phyloP scores from a whole-genome alignment of 2,113 vertebrate genomes.

The Lepus europaeus region DNA sequence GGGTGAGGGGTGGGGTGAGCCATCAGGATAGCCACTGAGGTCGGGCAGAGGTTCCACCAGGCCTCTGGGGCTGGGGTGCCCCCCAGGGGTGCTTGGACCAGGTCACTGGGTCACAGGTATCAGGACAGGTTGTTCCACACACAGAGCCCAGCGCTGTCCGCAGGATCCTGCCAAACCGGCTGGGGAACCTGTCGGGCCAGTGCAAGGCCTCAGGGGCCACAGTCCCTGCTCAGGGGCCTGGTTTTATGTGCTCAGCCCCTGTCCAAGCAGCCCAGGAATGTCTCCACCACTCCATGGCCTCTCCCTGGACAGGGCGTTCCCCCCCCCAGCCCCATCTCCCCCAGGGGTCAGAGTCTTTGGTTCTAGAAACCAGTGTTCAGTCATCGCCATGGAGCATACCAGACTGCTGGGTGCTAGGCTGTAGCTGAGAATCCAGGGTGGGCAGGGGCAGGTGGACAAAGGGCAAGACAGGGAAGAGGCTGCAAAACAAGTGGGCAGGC shows the following conservation, averaged over 20 bases:
- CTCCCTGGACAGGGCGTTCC: not conserved
- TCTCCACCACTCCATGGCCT: not conserved
- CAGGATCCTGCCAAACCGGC: slow-evolving; percentile 64
- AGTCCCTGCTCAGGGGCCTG: not conserved
- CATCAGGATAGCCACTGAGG: not conserved
- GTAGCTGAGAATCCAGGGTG: not conserved
- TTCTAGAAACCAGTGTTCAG: not conserved
- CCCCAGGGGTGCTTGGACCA: not conserved
- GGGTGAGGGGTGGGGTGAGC: too few relatives aligned
- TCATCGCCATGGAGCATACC: not conserved
- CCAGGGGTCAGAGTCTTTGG: not conserved
- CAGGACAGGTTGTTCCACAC: not conserved
- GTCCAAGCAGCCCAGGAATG: too few relatives aligned
- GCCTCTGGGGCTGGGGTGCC: not conserved
- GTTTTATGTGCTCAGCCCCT: too few relatives aligned
- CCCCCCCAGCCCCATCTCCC: not conserved
- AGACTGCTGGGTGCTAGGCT: not conserved
- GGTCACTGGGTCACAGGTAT: not conserved
- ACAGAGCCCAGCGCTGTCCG: not conserved
- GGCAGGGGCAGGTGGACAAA: not conserved
- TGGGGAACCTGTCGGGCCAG: slow-evolving; percentile 54
- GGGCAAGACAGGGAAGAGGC: not conserved
- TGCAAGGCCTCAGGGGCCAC: not conserved
- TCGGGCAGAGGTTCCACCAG: not conserved
- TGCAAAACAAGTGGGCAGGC: not conserved